These are phyloP conservation scores for Physella acuta DNA, from an alignment of 1,140 invertebrate genomes.

Conservation along the genomic window DNA sequence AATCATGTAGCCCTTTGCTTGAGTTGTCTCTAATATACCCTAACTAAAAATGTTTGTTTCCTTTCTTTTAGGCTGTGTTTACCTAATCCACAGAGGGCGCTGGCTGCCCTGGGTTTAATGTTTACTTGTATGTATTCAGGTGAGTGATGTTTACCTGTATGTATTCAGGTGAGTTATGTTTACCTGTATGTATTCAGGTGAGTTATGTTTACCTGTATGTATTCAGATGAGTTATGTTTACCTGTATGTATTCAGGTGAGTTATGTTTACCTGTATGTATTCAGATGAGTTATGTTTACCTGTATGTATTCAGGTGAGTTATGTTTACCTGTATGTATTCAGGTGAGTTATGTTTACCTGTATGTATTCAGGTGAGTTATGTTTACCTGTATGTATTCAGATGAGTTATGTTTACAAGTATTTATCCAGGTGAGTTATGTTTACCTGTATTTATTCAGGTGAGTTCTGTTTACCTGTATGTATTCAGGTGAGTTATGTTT, in stretches of 20 bases:
- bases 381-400: slow-evolving; percentile 78
- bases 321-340: slow-evolving; percentile 81
- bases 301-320: slow-evolving; percentile 73
- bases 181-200: slow-evolving; percentile 76
- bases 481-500: slow-evolving; percentile 70
- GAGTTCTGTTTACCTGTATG: slow-evolving; percentile 73
- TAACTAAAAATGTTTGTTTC: background rate
- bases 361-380: slow-evolving; percentile 73
- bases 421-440: slow-evolving; percentile 73
- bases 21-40: too few relatives aligned
- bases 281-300: slow-evolving; percentile 68
- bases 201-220: slow-evolving; percentile 76
- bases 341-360: slow-evolving; percentile 70
- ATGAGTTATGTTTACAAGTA: too few relatives aligned
- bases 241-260: slow-evolving; percentile 75
- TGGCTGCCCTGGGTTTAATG: slow-evolving; percentile 74
- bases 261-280: slow-evolving; percentile 78
- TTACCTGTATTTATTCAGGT: slow-evolving; percentile 78
- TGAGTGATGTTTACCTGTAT: slow-evolving; percentile 72
- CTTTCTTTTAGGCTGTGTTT: slow-evolving; percentile 67
- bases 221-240: slow-evolving; percentile 70
- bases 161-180: slow-evolving; percentile 71
- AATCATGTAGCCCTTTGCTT: too few relatives aligned
- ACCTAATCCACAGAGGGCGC: slow-evolving; percentile 69
- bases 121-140: slow-evolving; percentile 78